Evolutionary conservation across 2,113 vertebrate genomes (phyloP).

Genomic region (Riparia riparia): DNA sequence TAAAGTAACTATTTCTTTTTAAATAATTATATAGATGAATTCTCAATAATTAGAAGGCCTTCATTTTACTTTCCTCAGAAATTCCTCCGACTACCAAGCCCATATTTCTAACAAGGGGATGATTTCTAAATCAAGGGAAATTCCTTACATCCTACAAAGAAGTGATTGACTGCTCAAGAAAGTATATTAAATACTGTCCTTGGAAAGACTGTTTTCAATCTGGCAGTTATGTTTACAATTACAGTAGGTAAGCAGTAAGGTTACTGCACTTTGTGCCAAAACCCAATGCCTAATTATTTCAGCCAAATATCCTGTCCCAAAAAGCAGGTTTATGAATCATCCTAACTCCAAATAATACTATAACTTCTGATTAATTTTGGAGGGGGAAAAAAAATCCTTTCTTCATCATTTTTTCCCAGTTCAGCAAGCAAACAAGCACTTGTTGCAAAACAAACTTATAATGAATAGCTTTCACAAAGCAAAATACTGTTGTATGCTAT

Average conservation of each 20-base stretch:
- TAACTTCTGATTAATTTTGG: not conserved
- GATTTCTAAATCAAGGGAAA: not conserved
- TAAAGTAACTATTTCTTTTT: not conserved
- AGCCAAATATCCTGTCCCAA: not conserved
- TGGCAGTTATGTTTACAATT: not conserved
- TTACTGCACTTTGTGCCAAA: not conserved
- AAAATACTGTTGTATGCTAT: too few relatives aligned
- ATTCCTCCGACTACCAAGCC: not conserved
- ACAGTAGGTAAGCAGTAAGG: not conserved
- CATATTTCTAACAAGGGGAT: not conserved
- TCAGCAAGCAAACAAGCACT: not conserved
- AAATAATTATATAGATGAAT: not conserved
- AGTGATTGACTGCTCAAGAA: not conserved
- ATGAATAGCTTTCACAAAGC: not conserved
- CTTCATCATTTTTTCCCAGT: not conserved
- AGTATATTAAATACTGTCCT: not conserved
- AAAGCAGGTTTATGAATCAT: not conserved
- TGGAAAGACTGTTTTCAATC: not conserved
- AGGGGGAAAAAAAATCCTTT: not conserved
- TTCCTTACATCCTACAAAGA: not conserved
- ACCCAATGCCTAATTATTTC: not conserved
- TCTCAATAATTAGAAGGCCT: not conserved
- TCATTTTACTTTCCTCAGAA: not conserved
- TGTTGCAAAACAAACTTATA: not conserved
- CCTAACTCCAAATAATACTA: not conserved